Evolutionary conservation across 2,113 vertebrate species (phyloP), one percentile per base, ranked within the genome.

Genomic region (Petrocephalus microphthalmus): DNA sequence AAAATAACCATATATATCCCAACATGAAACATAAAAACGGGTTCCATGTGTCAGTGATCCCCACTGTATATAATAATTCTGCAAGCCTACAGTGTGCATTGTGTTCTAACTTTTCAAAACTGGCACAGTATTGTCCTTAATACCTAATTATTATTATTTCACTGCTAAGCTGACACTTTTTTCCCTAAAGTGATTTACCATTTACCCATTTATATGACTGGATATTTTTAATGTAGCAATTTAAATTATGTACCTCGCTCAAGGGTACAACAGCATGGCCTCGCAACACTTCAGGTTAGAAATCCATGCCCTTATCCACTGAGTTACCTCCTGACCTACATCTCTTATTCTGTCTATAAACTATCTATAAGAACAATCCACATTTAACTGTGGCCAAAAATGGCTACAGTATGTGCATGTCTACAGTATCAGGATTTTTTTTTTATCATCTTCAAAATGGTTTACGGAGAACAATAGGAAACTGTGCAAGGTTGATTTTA

Each of bases 401-500:
- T 52, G 2, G 3, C 67, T n/a, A n/a, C n/a, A n/a, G n/a, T 83
- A 84, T 84, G 49, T 84, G 42, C 19, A 8, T 49, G 45, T 49
- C 19, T 5, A 84, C 19, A 84, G 33, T 82, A 49, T 49, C 7
- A 45, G 29, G 0, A 33, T 20, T 82, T n/a, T 3, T 47, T 22
- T 78, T 82, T 47, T 47, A 49, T n/a, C 37, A 83, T 49, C 37
- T 83, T 83, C 81, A n/a, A 11, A 83, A 83, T 49, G 78, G 17
- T 37, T 82, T 45, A 42, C n/a, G 92, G 92, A 93, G 93, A 94
- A 49, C 91, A 93, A 94, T 93, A 92, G 93, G 94, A 95, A 94
- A 94, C 93, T 94, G 94, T 94, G 94, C 94, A 94, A 92, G 93
- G 92, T 92, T 94, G 94, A 93, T 93, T 94, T 94, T 94, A 93